Conservation (phyloP, 2,888 invertebrate genomes). For the Amphimallon solstitiale region DNA sequence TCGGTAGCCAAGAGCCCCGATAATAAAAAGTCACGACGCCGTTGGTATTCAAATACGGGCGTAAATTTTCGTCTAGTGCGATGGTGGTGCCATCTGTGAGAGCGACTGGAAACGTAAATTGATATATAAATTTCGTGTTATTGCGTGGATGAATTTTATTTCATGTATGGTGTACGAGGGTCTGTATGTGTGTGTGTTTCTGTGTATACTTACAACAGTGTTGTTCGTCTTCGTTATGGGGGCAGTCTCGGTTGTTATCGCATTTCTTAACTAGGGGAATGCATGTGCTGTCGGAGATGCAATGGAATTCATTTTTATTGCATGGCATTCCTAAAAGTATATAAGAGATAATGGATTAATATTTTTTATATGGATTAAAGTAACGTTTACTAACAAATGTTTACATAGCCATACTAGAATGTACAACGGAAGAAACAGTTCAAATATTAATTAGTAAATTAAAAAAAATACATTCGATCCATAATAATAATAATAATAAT, state of each 20-base stretch:
- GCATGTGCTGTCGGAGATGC: constrained; percentile 73
- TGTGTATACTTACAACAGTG: constrained; percentile 74
- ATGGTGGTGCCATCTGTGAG: constrained; percentile 74
- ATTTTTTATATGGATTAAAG: neutral
- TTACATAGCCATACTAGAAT: no score
- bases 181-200: no score
- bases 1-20: constrained; percentile 73
- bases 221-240: constrained; percentile 78
- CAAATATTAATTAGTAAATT: no score
- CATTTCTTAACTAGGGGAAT: constrained; percentile 71
- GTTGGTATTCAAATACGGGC: constrained; percentile 68
- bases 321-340: constrained; percentile 68
- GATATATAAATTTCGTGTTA: constrained; percentile 37
- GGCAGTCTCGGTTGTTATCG: constrained; percentile 73
- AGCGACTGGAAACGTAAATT: constrained; percentile 68
- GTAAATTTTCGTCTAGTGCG: constrained; percentile 69
- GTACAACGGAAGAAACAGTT: no score
- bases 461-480: no score
- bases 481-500: no score
- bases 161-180: constrained; percentile 32
- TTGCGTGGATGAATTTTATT: constrained; percentile 16
- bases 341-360: neutral
- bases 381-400: no score
- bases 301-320: constrained; percentile 69
- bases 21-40: constrained; percentile 73